A percentile compares a stretch with the other conserved stretches of the same genome.
These are phyloP conservation scores for Pomphorhynchus laevis DNA, from an alignment of 1,140 invertebrate genomes.

Conservation along the genomic window DNA sequence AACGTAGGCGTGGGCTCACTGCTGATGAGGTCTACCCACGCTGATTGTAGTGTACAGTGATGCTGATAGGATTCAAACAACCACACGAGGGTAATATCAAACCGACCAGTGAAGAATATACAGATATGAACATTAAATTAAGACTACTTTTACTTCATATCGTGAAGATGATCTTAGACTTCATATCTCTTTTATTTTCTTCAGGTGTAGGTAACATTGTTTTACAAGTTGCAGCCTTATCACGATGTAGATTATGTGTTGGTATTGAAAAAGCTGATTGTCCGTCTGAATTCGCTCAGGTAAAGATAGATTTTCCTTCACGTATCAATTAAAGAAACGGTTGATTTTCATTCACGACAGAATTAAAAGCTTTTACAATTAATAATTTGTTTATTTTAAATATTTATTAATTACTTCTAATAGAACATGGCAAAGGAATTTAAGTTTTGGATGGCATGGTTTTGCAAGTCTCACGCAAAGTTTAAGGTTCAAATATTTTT, in stretches of 20 bases:
- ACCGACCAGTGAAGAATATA: no score
- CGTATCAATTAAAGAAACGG: not conserved
- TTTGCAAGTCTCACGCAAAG: slow-evolving; percentile 39
- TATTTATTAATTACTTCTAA: slow-evolving; percentile 10
- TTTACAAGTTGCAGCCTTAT: slow-evolving; percentile 69
- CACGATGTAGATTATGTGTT: slow-evolving; percentile 49
- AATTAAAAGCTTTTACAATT: not conserved
- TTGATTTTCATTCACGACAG: no score
- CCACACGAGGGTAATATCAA: no score
- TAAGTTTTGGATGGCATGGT: slow-evolving; percentile 71
- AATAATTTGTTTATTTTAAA: slow-evolving; percentile 7
- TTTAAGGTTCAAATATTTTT: not conserved
- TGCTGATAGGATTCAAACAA: no score
- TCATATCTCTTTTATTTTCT: slow-evolving; percentile 4
- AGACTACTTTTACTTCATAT: not conserved
- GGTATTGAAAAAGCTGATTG: slow-evolving; percentile 82
- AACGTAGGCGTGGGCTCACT: no score
- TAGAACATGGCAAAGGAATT: slow-evolving; percentile 57
- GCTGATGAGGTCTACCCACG: no score
- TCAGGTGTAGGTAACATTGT: slow-evolving; percentile 75
- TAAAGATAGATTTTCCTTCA: slow-evolving; percentile 16
- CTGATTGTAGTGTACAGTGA: no score
- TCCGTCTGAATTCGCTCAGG: slow-evolving; percentile 59
- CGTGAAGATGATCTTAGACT: slow-evolving; percentile 2
- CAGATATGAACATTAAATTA: no score